These are phyloP conservation scores for Maconellicoccus hirsutus DNA, from an alignment of 1,140 invertebrate genomes.

Conservation along the genomic window DNA sequence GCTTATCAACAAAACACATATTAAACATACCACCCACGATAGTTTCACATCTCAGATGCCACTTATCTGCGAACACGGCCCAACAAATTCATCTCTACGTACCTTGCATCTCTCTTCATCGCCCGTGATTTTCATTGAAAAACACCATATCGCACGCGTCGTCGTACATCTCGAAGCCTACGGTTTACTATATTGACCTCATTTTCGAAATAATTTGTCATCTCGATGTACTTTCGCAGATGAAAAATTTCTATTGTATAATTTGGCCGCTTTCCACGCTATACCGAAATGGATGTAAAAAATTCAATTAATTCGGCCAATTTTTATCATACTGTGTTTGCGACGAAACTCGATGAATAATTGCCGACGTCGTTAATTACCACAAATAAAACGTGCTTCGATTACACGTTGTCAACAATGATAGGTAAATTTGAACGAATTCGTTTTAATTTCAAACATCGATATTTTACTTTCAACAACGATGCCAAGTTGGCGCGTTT, in stretches of 20 bases:
- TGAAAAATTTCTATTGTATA: slow-evolving; percentile 5
- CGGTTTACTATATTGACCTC: neutral
- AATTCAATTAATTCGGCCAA: no score
- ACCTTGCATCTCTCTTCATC: neutral
- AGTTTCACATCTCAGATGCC: no score
- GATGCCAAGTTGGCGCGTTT: neutral
- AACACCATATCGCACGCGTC: slow-evolving; percentile 1
- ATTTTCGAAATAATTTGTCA: slow-evolving; percentile 6
- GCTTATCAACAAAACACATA: no score
- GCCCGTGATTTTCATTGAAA: neutral
- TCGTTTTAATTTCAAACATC: neutral
- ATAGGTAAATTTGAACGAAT: no score
- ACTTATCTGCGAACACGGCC: neutral
- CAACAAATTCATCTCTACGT: neutral
- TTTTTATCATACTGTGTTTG: no score
- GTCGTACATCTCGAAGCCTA: neutral
- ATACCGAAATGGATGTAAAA: no score
- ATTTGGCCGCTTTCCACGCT: neutral
- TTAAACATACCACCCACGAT: no score
- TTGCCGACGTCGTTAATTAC: no score
- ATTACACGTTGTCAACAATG: no score
- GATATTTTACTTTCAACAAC: neutral
- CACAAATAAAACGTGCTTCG: no score
- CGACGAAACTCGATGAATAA: no score
- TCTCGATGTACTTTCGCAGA: neutral